Percentiles rank a stretch among this genome's conserved stretches.
phyloP scores from a whole-genome alignment of 2,797 vertebrate species.

The Centroberyx gerrardi region DNA sequence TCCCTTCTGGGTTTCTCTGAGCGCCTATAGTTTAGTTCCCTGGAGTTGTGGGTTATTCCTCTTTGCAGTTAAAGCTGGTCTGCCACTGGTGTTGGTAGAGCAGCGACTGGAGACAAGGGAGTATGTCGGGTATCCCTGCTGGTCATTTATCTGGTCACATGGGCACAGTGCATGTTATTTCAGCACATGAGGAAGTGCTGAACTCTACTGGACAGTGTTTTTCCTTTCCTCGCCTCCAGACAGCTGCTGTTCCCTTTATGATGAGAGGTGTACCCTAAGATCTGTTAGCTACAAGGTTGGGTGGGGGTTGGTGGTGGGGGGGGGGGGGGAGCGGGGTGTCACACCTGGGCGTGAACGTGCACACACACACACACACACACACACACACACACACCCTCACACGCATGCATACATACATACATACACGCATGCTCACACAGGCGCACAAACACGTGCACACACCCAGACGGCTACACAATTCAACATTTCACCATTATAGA shows the following conservation, averaged over 20 bases:
- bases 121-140: slow-evolving; percentile 45
- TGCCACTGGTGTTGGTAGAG: slow-evolving; percentile 9
- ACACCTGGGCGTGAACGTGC: slow-evolving; percentile 27
- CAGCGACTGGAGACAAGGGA: slow-evolving; percentile 30
- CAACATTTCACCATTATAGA: slow-evolving; percentile 58
- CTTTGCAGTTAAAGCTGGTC: slow-evolving; percentile 35
- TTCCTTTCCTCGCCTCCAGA: slow-evolving; percentile 19
- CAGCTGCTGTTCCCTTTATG: slow-evolving; percentile 49
- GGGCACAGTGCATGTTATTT: slow-evolving; percentile 59
- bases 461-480: slow-evolving; percentile 52
- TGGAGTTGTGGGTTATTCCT: not conserved
- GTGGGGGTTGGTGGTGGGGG: not conserved
- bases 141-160: slow-evolving; percentile 34
- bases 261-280: slow-evolving; percentile 26
- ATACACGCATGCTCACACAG: slow-evolving; percentile 66
- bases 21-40: not conserved
- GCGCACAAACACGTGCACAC: slow-evolving; percentile 28
- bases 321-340: slow-evolving; percentile 30
- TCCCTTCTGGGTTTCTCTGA: not conserved
- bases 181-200: slow-evolving; percentile 20
- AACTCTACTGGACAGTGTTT: slow-evolving; percentile 26
- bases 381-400: slow-evolving; percentile 63
- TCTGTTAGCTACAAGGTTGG: slow-evolving; percentile 17
- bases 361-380: slow-evolving; percentile 43
- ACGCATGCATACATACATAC: slow-evolving; percentile 27